A percentile compares a stretch with the other conserved stretches of the same genome.
phyloP scores from a whole-genome alignment of 2,888 invertebrate species.

The Operophtera brumata region DNA sequence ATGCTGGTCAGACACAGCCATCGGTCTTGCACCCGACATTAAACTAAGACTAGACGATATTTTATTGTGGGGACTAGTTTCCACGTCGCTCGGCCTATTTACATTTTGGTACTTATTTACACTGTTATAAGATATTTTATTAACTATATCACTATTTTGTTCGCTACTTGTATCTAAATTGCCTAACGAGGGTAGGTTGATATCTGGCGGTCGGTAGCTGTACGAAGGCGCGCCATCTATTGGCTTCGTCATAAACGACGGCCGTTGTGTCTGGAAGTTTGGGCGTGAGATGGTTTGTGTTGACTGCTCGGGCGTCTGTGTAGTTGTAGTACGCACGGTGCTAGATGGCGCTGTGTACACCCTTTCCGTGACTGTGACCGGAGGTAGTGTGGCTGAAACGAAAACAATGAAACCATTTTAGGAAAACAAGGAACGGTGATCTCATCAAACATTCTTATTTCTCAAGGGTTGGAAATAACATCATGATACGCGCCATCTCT shows the following conservation, averaged over 20 bases:
- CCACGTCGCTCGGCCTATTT: constrained; percentile 75
- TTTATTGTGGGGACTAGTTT: constrained; percentile 80
- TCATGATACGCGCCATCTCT: too few relatives aligned
- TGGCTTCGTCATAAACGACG: constrained; percentile 77
- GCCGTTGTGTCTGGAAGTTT: constrained; percentile 68
- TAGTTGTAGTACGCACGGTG: constrained; percentile 48
- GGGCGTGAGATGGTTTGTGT: constrained; percentile 62
- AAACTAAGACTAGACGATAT: constrained; percentile 80
- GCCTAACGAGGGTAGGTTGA: constrained; percentile 71
- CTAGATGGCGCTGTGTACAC: constrained; percentile 69
- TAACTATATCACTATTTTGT: constrained; percentile 80
- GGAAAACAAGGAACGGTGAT: neutral
- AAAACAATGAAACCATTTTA: neutral
- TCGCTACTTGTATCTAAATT: constrained; percentile 75
- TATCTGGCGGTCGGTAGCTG: constrained; percentile 72
- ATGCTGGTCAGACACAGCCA: constrained; percentile 74
- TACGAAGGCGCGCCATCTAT: constrained; percentile 76
- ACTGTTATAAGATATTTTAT: constrained; percentile 79
- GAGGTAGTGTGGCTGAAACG: constrained; percentile 57
- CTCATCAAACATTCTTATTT: neutral
- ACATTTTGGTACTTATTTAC: constrained; percentile 80
- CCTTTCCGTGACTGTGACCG: constrained; percentile 61
- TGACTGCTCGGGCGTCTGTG: constrained; percentile 51
- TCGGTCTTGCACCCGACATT: constrained; percentile 73
- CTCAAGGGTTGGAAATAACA: too few relatives aligned